phyloP scores from a whole-genome alignment of 2,888 invertebrate genomes.

The Loripinus fragilis region DNA sequence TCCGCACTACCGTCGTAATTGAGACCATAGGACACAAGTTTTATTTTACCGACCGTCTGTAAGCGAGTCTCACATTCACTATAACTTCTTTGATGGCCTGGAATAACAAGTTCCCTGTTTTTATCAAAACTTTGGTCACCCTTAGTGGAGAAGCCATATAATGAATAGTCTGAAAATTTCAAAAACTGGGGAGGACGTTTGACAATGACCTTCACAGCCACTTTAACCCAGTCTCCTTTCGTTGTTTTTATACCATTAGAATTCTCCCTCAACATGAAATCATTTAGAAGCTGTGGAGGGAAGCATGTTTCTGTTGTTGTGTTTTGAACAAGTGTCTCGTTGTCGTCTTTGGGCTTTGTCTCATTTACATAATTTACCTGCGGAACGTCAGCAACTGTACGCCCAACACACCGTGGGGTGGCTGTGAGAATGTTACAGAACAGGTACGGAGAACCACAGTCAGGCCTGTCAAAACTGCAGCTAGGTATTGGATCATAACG shows the following conservation, averaged over 20 bases:
- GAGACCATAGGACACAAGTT: slow-evolving; percentile 43
- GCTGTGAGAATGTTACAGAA: slow-evolving; percentile 34
- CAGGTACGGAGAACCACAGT: slow-evolving; percentile 44
- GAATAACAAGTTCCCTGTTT: slow-evolving; percentile 14
- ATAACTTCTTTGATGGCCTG: slow-evolving; percentile 25
- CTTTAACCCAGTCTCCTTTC: slow-evolving; percentile 27
- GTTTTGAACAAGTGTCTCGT: neutral
- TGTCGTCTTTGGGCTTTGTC: neutral
- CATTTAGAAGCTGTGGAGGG: neutral
- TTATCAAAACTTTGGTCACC: slow-evolving; percentile 1
- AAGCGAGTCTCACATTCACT: slow-evolving; percentile 22
- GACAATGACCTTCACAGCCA: slow-evolving; percentile 38
- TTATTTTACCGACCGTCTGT: slow-evolving; percentile 41
- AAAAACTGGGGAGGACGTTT: slow-evolving; percentile 28
- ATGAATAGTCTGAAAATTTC: slow-evolving; percentile 29
- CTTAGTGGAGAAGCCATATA: slow-evolving; percentile 17
- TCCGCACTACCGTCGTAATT: slow-evolving; percentile 41
- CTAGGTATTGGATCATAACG: slow-evolving; percentile 47
- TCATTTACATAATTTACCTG: neutral
- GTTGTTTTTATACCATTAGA: neutral
- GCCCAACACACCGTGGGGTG: slow-evolving; percentile 45
- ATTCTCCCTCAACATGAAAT: neutral
- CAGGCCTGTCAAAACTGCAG: slow-evolving; percentile 34
- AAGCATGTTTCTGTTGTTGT: neutral
- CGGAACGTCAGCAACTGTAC: slow-evolving; percentile 29